Evolutionary conservation across 2,888 invertebrate species (phyloP).

Genomic region (Ormyrus labotus): DNA sequence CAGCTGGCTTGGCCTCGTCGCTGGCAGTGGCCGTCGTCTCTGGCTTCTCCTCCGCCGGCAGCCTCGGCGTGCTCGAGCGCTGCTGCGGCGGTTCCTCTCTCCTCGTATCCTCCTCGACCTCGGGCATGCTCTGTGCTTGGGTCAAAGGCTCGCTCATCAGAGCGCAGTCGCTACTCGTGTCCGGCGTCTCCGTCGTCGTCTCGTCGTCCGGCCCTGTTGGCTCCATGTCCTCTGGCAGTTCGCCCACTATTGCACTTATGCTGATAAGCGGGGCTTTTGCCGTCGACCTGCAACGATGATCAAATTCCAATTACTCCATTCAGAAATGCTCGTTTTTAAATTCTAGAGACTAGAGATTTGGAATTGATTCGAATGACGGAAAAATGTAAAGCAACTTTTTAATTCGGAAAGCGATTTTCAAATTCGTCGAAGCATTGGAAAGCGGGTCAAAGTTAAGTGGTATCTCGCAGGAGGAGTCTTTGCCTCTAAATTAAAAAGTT

Average conservation of each 20-base stretch:
- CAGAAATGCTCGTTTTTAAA: no score
- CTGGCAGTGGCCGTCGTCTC: conserved; percentile 63
- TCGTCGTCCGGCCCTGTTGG: conserved; percentile 51
- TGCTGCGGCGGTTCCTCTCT: conserved; percentile 40
- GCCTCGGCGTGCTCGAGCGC: conserved; percentile 11
- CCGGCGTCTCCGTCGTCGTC: conserved; percentile 41
- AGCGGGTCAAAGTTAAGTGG: no score
- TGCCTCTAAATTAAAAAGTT: background rate
- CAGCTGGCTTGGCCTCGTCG: conserved; percentile 67
- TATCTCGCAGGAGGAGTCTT: no score
- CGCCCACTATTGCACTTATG: conserved; percentile 85
- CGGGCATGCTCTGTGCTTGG: conserved; percentile 47
- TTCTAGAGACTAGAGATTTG: no score
- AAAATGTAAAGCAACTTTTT: no score
- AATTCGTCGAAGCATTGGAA: no score
- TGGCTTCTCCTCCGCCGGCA: conserved; percentile 44
- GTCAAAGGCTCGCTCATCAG: conserved; percentile 54
- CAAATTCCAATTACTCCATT: no score
- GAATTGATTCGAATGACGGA: no score
- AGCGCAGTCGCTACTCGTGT: conserved; percentile 55
- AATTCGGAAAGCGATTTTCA: no score
- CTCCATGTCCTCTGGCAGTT: conserved; percentile 68
- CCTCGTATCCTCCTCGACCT: conserved; percentile 49
- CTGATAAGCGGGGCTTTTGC: conserved; percentile 82
- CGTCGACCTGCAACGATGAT: conserved; percentile 56